Percentiles rank a stretch among this genome's conserved stretches.
These are phyloP conservation scores for Montipora cactus DNA, from an alignment of 64 coral and sea anemone genomes.

Conservation along the genomic window DNA sequence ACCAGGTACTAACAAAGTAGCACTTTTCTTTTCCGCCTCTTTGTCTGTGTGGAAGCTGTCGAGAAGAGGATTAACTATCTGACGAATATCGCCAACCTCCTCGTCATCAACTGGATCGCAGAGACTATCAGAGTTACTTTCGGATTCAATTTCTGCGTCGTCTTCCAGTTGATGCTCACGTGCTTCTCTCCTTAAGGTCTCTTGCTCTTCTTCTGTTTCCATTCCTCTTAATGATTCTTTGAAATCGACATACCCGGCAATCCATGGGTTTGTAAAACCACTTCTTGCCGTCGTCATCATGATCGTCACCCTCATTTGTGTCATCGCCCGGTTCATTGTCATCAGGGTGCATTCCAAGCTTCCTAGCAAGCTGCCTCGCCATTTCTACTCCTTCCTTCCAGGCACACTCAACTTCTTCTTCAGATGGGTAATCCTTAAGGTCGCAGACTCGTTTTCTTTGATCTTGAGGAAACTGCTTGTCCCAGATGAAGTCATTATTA, in stretches of 20 bases:
- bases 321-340: background rate
- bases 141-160: conserved; percentile 21
- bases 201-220: conserved; percentile 71
- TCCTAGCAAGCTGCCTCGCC: conserved; percentile 29
- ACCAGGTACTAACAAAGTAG: conserved; percentile 47
- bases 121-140: conserved; percentile 3
- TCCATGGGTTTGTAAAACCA: conserved; percentile 60
- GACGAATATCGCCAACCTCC: conserved; percentile 16
- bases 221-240: conserved; percentile 58
- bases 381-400: conserved; percentile 62
- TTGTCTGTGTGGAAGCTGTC: background rate
- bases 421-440: conserved; percentile 26
- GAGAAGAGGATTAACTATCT: conserved; percentile 46
- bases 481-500: conserved; percentile 58
- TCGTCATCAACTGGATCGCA: conserved; percentile 32
- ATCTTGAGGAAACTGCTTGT: conserved; percentile 32
- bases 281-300: background rate
- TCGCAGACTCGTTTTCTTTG: background rate
- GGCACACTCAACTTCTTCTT: conserved; percentile 21
- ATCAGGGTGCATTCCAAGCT: conserved; percentile 58
- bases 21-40: conserved; percentile 16
- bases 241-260: background rate
- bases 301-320: background rate
- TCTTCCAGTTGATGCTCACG: conserved; percentile 41
- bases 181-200: conserved; percentile 40